These are phyloP conservation scores for Sympetrum striolatum DNA, from an alignment of 2,888 invertebrate genomes.

Conservation along the genomic window DNA sequence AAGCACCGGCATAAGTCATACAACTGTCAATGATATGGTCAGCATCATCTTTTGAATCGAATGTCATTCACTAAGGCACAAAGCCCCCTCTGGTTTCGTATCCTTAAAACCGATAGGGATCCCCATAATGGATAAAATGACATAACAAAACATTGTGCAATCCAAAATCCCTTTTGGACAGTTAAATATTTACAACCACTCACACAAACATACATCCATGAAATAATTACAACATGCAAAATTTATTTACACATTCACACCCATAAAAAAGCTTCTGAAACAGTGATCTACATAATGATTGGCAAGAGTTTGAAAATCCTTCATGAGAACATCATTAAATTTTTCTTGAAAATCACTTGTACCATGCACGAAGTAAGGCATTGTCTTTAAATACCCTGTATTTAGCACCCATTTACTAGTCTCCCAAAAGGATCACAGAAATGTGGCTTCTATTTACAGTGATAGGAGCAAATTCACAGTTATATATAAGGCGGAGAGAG, in stretches of 20 bases:
- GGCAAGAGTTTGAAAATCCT: conserved; percentile 8
- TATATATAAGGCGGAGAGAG: background rate
- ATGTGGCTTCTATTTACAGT: conserved; percentile 31
- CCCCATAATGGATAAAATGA: background rate
- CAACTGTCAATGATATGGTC: conserved; percentile 36
- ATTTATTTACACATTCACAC: background rate
- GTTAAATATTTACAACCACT: background rate
- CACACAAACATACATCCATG: background rate
- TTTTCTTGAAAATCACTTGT: conserved; percentile 21
- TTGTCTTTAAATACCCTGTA: conserved; percentile 24
- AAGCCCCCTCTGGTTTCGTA: conserved; percentile 1
- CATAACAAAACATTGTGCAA: conserved; percentile 28
- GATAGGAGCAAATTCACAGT: background rate
- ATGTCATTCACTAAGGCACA: conserved; percentile 29
- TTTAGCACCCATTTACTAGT: conserved; percentile 9
- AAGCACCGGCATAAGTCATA: conserved; percentile 29
- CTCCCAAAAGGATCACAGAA: conserved; percentile 27
- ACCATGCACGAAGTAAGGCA: conserved; percentile 32
- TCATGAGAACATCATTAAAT: background rate
- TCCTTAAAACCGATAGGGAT: conserved; percentile 3
- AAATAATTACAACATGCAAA: background rate
- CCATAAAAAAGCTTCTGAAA: background rate
- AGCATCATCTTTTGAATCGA: conserved; percentile 17
- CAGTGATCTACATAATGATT: background rate
- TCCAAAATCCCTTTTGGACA: conserved; percentile 8